Conservation (phyloP, 1,140 invertebrate genomes). For the Pemphigus obesinymphae region DNA sequence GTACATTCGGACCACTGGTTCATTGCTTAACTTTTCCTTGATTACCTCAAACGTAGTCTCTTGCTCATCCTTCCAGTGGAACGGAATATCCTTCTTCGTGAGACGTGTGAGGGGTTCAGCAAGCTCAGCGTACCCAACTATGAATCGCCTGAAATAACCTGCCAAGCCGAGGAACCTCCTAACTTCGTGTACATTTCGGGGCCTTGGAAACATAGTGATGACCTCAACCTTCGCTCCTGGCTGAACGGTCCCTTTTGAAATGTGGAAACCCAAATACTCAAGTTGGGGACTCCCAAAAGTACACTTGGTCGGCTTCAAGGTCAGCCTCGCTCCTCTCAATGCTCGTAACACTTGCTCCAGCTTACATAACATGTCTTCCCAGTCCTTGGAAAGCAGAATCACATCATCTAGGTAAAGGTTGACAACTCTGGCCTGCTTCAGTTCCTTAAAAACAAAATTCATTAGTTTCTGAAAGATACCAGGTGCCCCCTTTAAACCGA, state of each 20-base stretch:
- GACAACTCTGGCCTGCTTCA: background rate
- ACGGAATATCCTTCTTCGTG: background rate
- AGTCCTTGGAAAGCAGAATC: background rate
- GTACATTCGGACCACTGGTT: background rate
- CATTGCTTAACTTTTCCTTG: slow-evolving; percentile 1
- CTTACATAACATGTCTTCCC: background rate
- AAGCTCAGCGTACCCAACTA: background rate
- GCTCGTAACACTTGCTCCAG: background rate
- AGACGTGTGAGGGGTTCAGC: background rate
- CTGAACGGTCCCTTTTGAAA: background rate
- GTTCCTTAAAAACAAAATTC: background rate
- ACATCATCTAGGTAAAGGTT: slow-evolving; percentile 3
- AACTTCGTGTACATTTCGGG: background rate
- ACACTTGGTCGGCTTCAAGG: background rate
- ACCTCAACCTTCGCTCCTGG: background rate
- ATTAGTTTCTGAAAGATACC: slow-evolving; percentile 21
- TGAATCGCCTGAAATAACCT: background rate
- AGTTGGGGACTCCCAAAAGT: background rate
- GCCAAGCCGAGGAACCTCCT: background rate
- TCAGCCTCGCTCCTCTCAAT: background rate
- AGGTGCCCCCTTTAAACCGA: slow-evolving; percentile 45
- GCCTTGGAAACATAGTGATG: background rate
- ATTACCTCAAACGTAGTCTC: slow-evolving; percentile 20
- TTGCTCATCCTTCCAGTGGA: background rate
- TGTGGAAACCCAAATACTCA: background rate